These are phyloP conservation scores for Carlito syrichta DNA, from an alignment of 2,113 vertebrate genomes.

Conservation along the genomic window DNA sequence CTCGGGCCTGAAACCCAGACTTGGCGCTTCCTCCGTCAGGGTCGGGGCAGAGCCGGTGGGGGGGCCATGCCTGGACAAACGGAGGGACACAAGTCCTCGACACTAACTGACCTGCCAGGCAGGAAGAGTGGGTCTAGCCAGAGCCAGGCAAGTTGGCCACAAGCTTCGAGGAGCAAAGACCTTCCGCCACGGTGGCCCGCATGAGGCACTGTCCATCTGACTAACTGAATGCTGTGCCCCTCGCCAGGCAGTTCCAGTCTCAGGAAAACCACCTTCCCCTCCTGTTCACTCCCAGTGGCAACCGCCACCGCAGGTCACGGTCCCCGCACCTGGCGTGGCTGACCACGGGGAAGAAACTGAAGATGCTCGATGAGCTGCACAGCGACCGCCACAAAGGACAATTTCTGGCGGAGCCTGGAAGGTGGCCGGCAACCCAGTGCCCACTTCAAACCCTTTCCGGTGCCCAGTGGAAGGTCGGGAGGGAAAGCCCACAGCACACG, in stretches of 20 bases:
- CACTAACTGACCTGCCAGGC: constrained; percentile 62
- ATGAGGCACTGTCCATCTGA: background rate
- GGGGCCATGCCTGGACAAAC: constrained; percentile 27
- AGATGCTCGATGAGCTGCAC: background rate
- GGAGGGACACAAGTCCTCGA: background rate
- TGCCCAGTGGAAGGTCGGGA: background rate
- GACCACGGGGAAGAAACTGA: background rate
- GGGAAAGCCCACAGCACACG: background rate
- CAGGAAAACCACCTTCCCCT: background rate
- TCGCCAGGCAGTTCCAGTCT: background rate
- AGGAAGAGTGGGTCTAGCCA: constrained; percentile 46
- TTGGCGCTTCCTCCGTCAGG: background rate
- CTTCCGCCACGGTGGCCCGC: background rate
- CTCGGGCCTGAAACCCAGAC: background rate
- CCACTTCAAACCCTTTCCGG: background rate
- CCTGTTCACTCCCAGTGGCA: too few species aligned
- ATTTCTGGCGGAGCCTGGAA: background rate
- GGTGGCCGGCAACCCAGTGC: accelerated
- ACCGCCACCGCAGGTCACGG: background rate
- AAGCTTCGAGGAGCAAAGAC: constrained; percentile 50
- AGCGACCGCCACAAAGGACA: too few species aligned
- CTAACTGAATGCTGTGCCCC: too few species aligned
- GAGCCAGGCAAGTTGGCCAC: constrained; percentile 62
- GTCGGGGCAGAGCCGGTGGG: background rate
- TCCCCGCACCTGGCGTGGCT: background rate